Conservation (phyloP, 2,113 vertebrate genomes). For the Cebidichthys violaceus region DNA sequence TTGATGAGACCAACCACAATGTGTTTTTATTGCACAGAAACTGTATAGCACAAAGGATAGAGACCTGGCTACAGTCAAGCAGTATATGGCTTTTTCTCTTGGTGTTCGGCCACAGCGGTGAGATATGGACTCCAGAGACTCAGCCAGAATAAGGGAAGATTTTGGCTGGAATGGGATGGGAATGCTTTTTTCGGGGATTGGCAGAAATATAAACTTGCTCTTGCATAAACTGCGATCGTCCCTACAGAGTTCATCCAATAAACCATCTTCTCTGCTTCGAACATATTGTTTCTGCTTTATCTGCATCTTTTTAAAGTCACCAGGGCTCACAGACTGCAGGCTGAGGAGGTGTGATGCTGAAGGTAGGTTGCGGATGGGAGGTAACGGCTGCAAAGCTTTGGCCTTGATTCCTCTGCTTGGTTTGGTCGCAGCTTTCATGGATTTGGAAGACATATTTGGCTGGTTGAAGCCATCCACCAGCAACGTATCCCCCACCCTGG, state of each 20-base stretch:
- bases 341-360: conserved; percentile 35
- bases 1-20: not conserved
- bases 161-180: conserved; percentile 1
- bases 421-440: conserved; percentile 49
- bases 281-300: conserved; percentile 7
- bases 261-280: not conserved
- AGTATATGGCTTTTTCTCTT: conserved; percentile 83
- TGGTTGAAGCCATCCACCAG: conserved; percentile 84
- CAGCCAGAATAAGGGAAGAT: conserved; percentile 45
- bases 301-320: conserved; percentile 15
- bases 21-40: not conserved
- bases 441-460: conserved; percentile 80
- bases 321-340: conserved; percentile 32
- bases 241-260: conserved; percentile 42
- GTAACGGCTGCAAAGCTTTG: conserved; percentile 39
- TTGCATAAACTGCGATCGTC: conserved; percentile 43
- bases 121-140: conserved; percentile 68
- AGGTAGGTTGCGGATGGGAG: conserved; percentile 12
- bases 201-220: conserved; percentile 71
- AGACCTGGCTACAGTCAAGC: conserved; percentile 82
- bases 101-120: conserved; percentile 68
- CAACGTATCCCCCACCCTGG: conserved; percentile 75
- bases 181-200: conserved; percentile 44
- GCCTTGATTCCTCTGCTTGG: conserved; percentile 31
- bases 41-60: not conserved